These are phyloP conservation scores for Sipha flava DNA, from an alignment of 1,140 invertebrate species.

Conservation along the genomic window DNA sequence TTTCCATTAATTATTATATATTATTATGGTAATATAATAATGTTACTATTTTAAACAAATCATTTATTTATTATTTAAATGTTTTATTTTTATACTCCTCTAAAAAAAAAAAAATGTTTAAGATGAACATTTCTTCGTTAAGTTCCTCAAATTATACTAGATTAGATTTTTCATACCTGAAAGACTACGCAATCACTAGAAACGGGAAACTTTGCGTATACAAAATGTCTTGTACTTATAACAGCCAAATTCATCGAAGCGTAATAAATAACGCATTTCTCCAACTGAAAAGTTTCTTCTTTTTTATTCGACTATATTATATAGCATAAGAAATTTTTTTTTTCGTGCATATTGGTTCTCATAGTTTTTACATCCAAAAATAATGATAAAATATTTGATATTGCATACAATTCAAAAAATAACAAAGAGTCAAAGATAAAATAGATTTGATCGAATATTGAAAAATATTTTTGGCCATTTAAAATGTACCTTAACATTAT, in stretches of 20 bases:
- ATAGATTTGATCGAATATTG: too few species aligned
- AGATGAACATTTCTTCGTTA: neutral
- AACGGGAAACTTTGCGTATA: constrained; percentile 5
- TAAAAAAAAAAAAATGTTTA: neutral
- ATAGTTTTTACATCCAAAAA: too few species aligned
- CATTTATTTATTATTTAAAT: too few species aligned
- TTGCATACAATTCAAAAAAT: too few species aligned
- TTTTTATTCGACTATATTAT: neutral
- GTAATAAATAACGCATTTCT: constrained; percentile 6
- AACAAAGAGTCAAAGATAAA: too few species aligned
- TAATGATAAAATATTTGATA: too few species aligned
- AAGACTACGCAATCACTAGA: neutral
- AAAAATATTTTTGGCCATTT: too few species aligned
- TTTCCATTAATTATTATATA: too few species aligned
- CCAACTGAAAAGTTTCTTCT: neutral
- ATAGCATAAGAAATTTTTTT: neutral
- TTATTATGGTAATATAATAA: too few species aligned
- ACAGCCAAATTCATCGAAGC: neutral
- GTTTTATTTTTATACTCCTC: neutral
- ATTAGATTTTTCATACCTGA: constrained; percentile 10
- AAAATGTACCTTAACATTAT: too few species aligned
- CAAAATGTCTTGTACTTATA: constrained; percentile 2
- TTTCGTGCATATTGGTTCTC: too few species aligned
- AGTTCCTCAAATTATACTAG: neutral
- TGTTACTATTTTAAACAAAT: too few species aligned